phyloP scores from a whole-genome alignment of 2,888 invertebrate species.

The Plagodis dolabraria region DNA sequence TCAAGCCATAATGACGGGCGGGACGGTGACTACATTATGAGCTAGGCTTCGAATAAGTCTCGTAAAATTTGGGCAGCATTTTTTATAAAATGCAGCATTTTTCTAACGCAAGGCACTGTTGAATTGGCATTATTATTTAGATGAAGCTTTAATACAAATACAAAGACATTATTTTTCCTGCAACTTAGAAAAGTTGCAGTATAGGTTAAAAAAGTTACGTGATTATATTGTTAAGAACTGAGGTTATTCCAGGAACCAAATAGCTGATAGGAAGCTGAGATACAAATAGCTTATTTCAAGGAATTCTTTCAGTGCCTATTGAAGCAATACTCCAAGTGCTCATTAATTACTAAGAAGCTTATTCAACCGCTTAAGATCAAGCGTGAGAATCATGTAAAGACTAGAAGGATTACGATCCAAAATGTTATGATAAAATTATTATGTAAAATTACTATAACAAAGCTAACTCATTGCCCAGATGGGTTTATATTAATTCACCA shows the following conservation, averaged over 20 bases:
- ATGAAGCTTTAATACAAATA: too few relatives aligned
- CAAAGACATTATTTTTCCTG: neutral
- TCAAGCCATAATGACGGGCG: slow-evolving; percentile 23
- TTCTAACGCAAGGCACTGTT: too few relatives aligned
- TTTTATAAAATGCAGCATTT: too few relatives aligned
- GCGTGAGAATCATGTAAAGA: too few relatives aligned
- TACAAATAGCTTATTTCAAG: slow-evolving; percentile 3
- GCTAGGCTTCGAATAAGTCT: slow-evolving; percentile 6
- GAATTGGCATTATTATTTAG: too few relatives aligned
- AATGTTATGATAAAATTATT: too few relatives aligned
- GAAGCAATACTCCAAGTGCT: neutral
- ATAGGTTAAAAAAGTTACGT: neutral
- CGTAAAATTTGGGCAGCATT: slow-evolving; percentile 2
- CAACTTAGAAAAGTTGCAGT: neutral
- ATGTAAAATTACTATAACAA: too few relatives aligned
- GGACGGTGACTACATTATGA: slow-evolving; percentile 27
- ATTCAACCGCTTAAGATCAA: too few relatives aligned
- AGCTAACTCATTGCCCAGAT: too few relatives aligned
- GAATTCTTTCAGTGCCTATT: neutral
- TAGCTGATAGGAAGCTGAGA: slow-evolving; percentile 12
- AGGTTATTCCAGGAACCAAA: slow-evolving; percentile 12
- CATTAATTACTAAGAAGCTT: too few relatives aligned
- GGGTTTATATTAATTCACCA: too few relatives aligned
- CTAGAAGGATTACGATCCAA: too few relatives aligned
- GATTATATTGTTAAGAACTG: neutral